A percentile compares a stretch with the other conserved stretches of the same genome.
phyloP scores from a whole-genome alignment of 2,888 invertebrate species.

The Lysandra coridon region DNA sequence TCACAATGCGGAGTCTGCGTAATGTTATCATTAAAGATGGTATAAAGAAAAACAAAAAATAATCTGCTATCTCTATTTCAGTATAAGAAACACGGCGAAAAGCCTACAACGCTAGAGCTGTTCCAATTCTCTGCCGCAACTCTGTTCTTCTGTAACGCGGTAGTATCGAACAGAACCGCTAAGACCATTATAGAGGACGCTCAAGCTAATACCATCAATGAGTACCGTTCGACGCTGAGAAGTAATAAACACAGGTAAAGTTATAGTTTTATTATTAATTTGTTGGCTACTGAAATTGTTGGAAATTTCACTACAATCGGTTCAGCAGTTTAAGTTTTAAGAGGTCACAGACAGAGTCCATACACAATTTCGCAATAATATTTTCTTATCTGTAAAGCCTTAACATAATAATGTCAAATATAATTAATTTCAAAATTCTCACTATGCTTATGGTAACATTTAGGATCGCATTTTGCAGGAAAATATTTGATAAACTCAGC shows the following conservation, averaged over 20 bases:
- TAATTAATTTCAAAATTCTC: too few relatives aligned
- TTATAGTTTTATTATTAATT: too few relatives aligned
- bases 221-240: constrained; percentile 72
- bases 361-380: too few relatives aligned
- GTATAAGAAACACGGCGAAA: constrained; percentile 70
- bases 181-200: constrained; percentile 76
- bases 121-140: constrained; percentile 75
- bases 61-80: constrained; percentile 40
- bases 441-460: background rate
- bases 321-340: too few relatives aligned
- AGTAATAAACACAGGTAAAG: constrained; percentile 77
- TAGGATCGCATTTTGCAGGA: constrained; percentile 59
- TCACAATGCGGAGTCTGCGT: too few relatives aligned
- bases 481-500: constrained; percentile 80
- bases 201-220: constrained; percentile 74
- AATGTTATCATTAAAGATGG: background rate
- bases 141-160: constrained; percentile 72
- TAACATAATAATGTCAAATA: too few relatives aligned
- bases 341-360: too few relatives aligned
- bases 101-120: constrained; percentile 65
- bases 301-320: too few relatives aligned
- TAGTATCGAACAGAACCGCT: constrained; percentile 70
- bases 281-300: too few relatives aligned
- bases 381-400: too few relatives aligned
- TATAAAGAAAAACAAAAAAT: background rate